phyloP scores from a whole-genome alignment of 2,888 invertebrate species.

The Coleophora deauratella region DNA sequence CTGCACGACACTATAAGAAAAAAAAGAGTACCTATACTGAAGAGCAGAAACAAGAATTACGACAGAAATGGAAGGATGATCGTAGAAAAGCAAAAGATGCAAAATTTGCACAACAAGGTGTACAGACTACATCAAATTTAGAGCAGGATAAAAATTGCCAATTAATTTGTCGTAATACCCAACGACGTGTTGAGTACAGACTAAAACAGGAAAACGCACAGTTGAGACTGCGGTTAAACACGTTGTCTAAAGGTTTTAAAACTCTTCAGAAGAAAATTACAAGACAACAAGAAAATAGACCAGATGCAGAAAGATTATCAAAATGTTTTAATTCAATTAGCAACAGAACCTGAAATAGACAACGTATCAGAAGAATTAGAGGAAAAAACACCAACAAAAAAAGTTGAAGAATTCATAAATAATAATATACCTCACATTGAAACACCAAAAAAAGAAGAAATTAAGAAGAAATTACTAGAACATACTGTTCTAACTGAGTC shows the following conservation, averaged over 20 bases:
- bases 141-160: neutral
- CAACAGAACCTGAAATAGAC: constrained; percentile 1
- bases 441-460: constrained; percentile 2
- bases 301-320: constrained; percentile 7
- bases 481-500: constrained; percentile 4
- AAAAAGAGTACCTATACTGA: neutral
- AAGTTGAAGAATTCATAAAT: constrained; percentile 10
- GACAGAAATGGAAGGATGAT: neutral
- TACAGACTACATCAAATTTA: neutral
- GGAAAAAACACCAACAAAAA: constrained; percentile 11
- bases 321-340: constrained; percentile 5
- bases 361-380: constrained; percentile 8
- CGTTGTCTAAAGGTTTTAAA: constrained; percentile 6
- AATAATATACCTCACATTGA: constrained; percentile 7
- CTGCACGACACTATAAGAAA: neutral
- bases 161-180: neutral
- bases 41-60: constrained; percentile 1
- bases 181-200: neutral
- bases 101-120: neutral
- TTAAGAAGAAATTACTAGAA: constrained; percentile 7
- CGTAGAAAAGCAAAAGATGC: neutral
- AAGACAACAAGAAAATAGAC: constrained; percentile 7
- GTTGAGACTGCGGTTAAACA: neutral
- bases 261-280: constrained; percentile 8
- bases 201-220: neutral